phyloP scores from a whole-genome alignment of 2,888 invertebrate genomes.

The Drosophila paranaensis region DNA sequence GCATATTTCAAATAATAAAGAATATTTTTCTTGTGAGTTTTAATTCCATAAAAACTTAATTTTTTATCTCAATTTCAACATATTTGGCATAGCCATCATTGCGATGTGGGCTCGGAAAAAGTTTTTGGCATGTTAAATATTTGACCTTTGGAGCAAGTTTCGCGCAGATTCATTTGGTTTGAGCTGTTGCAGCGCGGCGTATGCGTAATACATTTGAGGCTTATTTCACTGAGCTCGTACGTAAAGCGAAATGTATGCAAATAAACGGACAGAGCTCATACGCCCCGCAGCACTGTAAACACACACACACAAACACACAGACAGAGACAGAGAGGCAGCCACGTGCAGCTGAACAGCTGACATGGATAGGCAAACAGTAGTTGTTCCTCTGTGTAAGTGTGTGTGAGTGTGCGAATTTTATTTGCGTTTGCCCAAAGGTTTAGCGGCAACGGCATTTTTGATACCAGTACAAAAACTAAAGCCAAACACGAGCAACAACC shows the following conservation, averaged over 20 bases:
- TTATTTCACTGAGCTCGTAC: constrained; percentile 37
- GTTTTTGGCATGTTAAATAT: constrained; percentile 17
- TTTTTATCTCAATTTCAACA: neutral
- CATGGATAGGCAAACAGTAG: constrained; percentile 50
- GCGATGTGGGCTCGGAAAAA: constrained; percentile 1
- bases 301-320: constrained; percentile 15
- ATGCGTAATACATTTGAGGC: constrained; percentile 50
- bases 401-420: constrained; percentile 48
- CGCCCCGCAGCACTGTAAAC: constrained; percentile 32
- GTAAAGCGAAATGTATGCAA: constrained; percentile 53
- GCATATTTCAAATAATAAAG: neutral
- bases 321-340: constrained; percentile 9
- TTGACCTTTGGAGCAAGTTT: constrained; percentile 18
- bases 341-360: constrained; percentile 24
- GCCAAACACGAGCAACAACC: constrained; percentile 26
- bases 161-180: constrained; percentile 9
- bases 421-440: constrained; percentile 69
- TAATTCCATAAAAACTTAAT: neutral
- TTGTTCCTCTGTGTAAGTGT: constrained; percentile 4
- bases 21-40: neutral
- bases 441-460: constrained; percentile 63
- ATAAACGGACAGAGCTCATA: constrained; percentile 34
- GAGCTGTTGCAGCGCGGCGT: constrained; percentile 33
- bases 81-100: neutral
- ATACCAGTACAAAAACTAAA: constrained; percentile 54